Conservation (phyloP, 2,888 invertebrate species). For the Ptilodon capucinus region DNA sequence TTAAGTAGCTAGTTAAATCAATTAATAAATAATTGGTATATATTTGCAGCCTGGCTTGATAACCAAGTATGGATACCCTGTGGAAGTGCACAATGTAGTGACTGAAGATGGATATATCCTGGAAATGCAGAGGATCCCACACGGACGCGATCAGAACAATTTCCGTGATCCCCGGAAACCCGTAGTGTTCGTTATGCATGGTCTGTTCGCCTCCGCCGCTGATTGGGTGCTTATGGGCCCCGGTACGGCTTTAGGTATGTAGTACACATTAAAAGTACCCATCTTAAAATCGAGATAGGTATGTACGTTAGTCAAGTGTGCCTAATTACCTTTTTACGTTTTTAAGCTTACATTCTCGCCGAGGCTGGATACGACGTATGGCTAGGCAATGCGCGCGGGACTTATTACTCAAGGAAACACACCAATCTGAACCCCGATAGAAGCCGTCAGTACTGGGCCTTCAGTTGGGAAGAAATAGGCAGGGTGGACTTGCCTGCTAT, state of each 20-base stretch:
- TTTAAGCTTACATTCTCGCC: conserved; percentile 70
- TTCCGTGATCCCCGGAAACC: conserved; percentile 61
- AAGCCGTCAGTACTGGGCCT: conserved; percentile 80
- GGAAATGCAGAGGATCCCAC: conserved; percentile 42
- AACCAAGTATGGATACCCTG: conserved; percentile 40
- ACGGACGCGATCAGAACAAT: conserved; percentile 37
- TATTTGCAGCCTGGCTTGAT: conserved; percentile 37
- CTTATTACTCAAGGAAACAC: conserved; percentile 83
- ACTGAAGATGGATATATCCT: conserved; percentile 47
- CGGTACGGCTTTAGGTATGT: conserved; percentile 82
- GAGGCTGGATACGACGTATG: conserved; percentile 88
- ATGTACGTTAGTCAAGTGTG: no score
- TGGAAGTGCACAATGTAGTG: conserved; percentile 39
- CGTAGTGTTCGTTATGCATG: conserved; percentile 83
- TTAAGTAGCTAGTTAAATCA: no score
- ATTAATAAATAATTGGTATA: no score
- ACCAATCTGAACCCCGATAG: conserved; percentile 52
- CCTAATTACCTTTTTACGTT: background rate
- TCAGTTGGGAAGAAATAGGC: conserved; percentile 92
- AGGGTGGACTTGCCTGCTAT: conserved; percentile 88
- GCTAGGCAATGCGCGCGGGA: conserved; percentile 90
- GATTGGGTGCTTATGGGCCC: conserved; percentile 88
- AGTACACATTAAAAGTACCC: background rate
- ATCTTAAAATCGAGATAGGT: background rate
- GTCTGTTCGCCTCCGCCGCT: conserved; percentile 85